Percentiles rank a stretch among this genome's conserved stretches.
Evolutionary conservation across 2,888 invertebrate genomes (phyloP).

Genomic region (Ferrisia virgata): DNA sequence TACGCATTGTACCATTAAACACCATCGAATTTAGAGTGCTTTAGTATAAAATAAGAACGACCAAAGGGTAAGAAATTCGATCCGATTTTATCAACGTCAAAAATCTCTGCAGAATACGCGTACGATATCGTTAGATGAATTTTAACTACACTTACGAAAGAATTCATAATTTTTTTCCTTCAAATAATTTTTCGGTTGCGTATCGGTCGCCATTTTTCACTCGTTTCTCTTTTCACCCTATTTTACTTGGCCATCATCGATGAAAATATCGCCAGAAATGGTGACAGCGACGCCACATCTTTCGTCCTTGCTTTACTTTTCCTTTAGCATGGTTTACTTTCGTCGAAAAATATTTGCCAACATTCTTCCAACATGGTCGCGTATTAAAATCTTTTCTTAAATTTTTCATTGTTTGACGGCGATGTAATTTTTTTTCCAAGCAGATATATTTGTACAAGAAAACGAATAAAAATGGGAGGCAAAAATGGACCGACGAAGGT

Average conservation of each 20-base stretch:
- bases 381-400: neutral
- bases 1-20: too few relatives aligned
- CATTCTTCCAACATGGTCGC: neutral
- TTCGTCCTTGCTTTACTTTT: neutral
- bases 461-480: too few relatives aligned
- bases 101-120: neutral
- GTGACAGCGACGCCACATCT: neutral
- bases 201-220: neutral
- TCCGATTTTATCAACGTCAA: neutral
- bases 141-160: neutral
- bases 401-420: neutral
- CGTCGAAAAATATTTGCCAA: neutral
- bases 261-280: neutral
- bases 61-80: neutral
- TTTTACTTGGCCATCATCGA: neutral
- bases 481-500: too few relatives aligned
- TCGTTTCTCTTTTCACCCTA: neutral
- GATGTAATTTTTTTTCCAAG: neutral
- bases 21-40: too few relatives aligned
- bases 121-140: neutral
- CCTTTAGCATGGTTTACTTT: neutral
- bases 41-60: too few relatives aligned
- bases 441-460: too few relatives aligned
- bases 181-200: neutral
- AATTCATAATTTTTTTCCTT: neutral